A percentile compares a stretch with the other conserved stretches of the same genome.
Evolutionary conservation across 2,113 vertebrate genomes (phyloP).

Genomic region (Saccopteryx bilineata): DNA sequence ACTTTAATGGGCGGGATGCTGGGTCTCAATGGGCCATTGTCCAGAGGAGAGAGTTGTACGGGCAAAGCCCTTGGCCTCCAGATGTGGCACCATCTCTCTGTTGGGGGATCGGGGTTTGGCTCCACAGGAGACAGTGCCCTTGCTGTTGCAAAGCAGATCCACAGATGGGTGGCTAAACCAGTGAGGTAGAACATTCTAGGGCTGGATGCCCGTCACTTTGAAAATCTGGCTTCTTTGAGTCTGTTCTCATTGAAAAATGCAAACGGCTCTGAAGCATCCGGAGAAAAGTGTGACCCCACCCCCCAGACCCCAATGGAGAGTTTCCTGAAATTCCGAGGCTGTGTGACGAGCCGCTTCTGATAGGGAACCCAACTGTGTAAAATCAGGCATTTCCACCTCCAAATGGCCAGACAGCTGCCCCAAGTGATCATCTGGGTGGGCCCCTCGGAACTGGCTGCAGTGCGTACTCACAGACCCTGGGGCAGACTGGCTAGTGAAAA

Average conservation of each 20-base stretch:
- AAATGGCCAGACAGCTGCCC: not conserved
- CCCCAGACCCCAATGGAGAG: no score
- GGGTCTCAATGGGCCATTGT: not conserved
- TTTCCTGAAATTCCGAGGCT: not conserved
- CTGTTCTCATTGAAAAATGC: slow-evolving; percentile 29
- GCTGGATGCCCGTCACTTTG: not conserved
- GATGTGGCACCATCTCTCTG: no score
- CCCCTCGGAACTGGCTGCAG: not conserved
- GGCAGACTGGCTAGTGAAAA: slow-evolving; percentile 11
- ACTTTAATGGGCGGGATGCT: not conserved
- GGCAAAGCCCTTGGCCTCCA: not conserved
- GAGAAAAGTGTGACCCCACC: not conserved
- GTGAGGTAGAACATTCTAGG: not conserved
- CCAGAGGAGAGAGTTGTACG: not conserved
- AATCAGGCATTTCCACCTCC: not conserved
- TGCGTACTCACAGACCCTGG: not conserved
- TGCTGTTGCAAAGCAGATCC: slow-evolving; percentile 7
- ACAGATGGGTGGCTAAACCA: not conserved
- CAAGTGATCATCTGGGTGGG: not conserved
- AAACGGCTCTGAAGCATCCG: not conserved
- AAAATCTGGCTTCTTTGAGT: slow-evolving; percentile 3
- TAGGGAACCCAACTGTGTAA: not conserved
- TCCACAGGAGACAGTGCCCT: not conserved
- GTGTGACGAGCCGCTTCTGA: not conserved
- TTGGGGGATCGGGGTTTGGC: not conserved